Percentiles rank a stretch among this genome's conserved stretches.
Evolutionary conservation across 1,140 invertebrate genomes (phyloP).

Genomic region (Nixonia krombeini): DNA sequence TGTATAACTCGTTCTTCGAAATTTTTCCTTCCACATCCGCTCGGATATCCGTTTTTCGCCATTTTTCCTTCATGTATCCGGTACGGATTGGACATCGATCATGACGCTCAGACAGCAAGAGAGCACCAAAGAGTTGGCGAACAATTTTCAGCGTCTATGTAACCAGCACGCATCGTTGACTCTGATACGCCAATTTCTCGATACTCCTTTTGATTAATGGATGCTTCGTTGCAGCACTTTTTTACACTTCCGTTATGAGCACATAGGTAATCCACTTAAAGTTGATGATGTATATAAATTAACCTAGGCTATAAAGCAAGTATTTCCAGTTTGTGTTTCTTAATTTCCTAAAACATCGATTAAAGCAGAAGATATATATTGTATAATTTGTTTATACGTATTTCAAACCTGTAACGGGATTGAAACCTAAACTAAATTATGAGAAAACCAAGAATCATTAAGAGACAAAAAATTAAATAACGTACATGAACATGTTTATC

Average conservation of each 20-base stretch:
- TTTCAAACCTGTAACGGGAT: no score
- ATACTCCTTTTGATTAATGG: slow-evolving; percentile 33
- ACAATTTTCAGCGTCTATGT: slow-evolving; percentile 45
- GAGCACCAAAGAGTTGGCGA: slow-evolving; percentile 42
- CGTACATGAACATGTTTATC: no score
- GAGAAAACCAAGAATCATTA: no score
- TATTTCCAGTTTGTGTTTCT: no score
- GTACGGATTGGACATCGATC: slow-evolving; percentile 33
- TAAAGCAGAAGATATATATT: no score
- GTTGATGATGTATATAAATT: background rate
- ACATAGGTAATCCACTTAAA: slow-evolving; percentile 16
- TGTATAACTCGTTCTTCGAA: slow-evolving; percentile 34
- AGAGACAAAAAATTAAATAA: no score
- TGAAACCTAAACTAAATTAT: no score
- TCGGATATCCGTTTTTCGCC: slow-evolving; percentile 48
- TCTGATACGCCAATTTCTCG: slow-evolving; percentile 22
- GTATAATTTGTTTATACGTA: no score
- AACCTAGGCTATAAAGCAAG: no score
- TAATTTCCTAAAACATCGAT: no score
- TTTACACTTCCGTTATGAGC: slow-evolving; percentile 20
- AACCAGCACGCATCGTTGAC: slow-evolving; percentile 34
- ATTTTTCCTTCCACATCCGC: slow-evolving; percentile 32
- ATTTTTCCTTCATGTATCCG: slow-evolving; percentile 45
- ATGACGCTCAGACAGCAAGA: slow-evolving; percentile 40
- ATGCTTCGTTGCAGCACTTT: slow-evolving; percentile 17